phyloP scores from a whole-genome alignment of 2,797 vertebrate genomes.

The Karalla daura region DNA sequence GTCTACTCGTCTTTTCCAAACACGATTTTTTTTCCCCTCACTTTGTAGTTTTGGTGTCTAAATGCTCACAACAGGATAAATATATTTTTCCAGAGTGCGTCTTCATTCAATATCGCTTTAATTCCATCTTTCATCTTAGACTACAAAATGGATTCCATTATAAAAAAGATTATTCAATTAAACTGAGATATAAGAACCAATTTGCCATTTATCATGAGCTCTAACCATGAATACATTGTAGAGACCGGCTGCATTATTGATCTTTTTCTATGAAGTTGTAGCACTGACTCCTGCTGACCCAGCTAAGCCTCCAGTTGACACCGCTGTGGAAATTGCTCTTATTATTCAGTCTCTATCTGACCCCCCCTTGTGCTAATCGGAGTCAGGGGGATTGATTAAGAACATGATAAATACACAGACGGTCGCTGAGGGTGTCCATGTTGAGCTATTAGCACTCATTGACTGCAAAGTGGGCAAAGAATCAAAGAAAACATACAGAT shows the following conservation, averaged over 20 bases:
- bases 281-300: conserved; percentile 43
- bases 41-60: no score
- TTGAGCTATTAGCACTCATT: conserved; percentile 65
- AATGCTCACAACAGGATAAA: no score
- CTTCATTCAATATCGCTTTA: background rate
- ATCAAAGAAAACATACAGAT: conserved; percentile 58
- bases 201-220: conserved; percentile 1
- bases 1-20: no score
- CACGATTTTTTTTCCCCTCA: no score
- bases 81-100: no score
- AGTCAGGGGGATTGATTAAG: conserved; percentile 69
- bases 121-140: background rate
- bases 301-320: conserved; percentile 44
- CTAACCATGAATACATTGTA: conserved; percentile 13
- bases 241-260: conserved; percentile 53
- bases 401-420: conserved; percentile 61
- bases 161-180: conserved; percentile 14
- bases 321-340: conserved; percentile 44
- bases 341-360: conserved; percentile 71
- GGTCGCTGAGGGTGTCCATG: conserved; percentile 40
- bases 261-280: conserved; percentile 45
- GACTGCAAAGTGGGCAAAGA: conserved; percentile 23
- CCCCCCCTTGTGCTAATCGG: conserved; percentile 71
- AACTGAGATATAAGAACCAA: conserved; percentile 1
- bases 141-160: background rate